Evolutionary conservation across 2,113 vertebrate genomes (phyloP).

Genomic region (Antechinus stuartii): DNA sequence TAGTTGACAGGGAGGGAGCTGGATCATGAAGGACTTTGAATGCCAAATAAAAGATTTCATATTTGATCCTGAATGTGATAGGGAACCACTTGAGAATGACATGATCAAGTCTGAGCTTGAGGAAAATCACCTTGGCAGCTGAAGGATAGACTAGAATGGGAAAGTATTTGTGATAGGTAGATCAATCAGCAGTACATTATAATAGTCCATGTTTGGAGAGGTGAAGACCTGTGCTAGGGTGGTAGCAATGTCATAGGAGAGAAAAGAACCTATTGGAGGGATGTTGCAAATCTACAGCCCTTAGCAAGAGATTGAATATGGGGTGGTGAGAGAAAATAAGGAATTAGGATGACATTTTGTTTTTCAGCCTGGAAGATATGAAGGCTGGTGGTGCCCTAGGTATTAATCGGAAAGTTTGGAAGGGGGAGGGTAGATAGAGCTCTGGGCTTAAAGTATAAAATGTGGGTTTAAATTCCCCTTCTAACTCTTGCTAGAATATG

Average conservation of each 20-base stretch:
- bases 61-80: not conserved
- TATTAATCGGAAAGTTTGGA: not conserved
- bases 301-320: not conserved
- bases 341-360: not conserved
- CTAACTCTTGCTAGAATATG: not conserved
- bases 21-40: not conserved
- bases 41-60: not conserved
- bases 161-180: not conserved
- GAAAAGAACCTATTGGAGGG: not conserved
- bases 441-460: not conserved
- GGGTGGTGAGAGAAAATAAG: not conserved
- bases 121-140: not conserved
- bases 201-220: not conserved
- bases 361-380: not conserved
- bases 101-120: not conserved
- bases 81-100: not conserved
- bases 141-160: not conserved
- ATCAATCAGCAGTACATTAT: not conserved
- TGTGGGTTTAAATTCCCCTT: not conserved
- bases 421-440: not conserved
- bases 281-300: not conserved
- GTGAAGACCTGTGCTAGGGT: not conserved
- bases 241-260: not conserved
- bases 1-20: not conserved
- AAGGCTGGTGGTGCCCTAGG: not conserved